Evolutionary conservation across 1,140 invertebrate genomes (phyloP).

Genomic region (Hesperophylax magnus): DNA sequence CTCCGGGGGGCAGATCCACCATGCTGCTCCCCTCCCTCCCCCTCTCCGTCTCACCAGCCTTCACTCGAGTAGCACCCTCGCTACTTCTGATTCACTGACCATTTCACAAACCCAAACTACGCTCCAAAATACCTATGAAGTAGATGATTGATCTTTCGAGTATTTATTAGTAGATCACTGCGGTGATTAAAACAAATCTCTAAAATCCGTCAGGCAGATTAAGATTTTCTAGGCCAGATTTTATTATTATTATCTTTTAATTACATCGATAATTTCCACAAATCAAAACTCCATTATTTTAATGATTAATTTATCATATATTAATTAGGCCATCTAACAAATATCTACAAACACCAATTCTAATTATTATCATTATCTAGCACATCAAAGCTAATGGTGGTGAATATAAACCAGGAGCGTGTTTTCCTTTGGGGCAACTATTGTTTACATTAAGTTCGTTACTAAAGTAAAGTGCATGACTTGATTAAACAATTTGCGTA

Average conservation of each 20-base stretch:
- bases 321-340: too few species aligned
- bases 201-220: too few species aligned
- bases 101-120: not conserved
- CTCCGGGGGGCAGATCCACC: constrained; percentile 25
- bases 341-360: too few species aligned
- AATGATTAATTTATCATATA: too few species aligned
- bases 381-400: not conserved
- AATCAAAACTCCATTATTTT: too few species aligned
- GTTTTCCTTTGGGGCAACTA: constrained; percentile 5
- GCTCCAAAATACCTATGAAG: too few species aligned
- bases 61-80: not conserved
- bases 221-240: too few species aligned
- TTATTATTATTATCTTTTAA: too few species aligned
- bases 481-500: constrained; percentile 37
- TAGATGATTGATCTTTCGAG: too few species aligned
- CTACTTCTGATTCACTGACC: not conserved
- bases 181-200: too few species aligned
- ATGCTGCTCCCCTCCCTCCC: constrained; percentile 23
- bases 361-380: not conserved
- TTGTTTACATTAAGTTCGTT: constrained; percentile 36
- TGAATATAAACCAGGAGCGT: not conserved
- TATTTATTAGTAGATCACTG: too few species aligned
- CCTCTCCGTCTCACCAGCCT: not conserved
- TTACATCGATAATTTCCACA: too few species aligned
- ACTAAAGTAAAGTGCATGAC: constrained; percentile 29